A percentile compares a stretch with the other conserved stretches of the same genome.
phyloP scores from a whole-genome alignment of 2,888 invertebrate species.

The Augochlorella aurata region DNA sequence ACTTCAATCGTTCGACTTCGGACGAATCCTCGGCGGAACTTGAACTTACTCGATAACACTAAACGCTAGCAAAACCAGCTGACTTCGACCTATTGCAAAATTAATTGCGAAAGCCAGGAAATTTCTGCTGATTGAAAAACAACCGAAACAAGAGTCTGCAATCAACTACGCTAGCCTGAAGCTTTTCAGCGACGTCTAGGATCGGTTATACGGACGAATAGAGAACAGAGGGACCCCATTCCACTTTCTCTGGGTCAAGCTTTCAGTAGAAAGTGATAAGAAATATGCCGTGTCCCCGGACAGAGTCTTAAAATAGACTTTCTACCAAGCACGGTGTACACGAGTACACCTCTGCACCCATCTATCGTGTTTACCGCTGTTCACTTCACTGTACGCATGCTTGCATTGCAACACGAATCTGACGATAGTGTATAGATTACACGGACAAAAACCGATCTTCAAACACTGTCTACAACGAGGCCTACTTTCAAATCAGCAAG shows the following conservation, averaged over 20 bases:
- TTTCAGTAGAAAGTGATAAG: constrained; percentile 5
- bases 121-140: neutral
- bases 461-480: constrained; percentile 3
- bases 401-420: neutral
- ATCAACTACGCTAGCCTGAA: neutral
- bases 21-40: neutral
- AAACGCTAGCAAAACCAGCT: neutral
- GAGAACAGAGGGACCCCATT: neutral
- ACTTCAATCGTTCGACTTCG: neutral
- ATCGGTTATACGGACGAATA: neutral
- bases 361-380: neutral
- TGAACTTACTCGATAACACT: neutral
- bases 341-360: neutral
- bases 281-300: neutral
- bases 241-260: neutral
- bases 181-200: neutral
- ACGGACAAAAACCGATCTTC: constrained; percentile 1
- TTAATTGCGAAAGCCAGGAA: neutral
- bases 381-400: neutral
- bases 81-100: neutral
- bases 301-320: neutral
- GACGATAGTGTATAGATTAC: neutral
- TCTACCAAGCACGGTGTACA: neutral
- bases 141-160: neutral
- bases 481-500: neutral